Evolutionary conservation across 2,888 invertebrate species (phyloP).

Genomic region (Dicyrtomina minuta): DNA sequence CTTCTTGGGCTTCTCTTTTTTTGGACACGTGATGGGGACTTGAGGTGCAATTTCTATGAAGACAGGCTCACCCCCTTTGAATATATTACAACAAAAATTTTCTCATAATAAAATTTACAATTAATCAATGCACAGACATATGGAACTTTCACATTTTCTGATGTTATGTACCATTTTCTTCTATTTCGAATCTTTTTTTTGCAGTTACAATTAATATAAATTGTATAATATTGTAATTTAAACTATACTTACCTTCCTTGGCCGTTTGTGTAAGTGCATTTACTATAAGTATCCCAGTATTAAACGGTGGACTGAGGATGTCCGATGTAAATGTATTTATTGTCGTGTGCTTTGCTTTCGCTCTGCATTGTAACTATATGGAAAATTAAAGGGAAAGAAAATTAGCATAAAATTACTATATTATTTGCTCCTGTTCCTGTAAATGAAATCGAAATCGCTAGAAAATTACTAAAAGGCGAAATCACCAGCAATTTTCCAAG

Average conservation of each 20-base stretch:
- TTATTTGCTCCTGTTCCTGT: too few species aligned
- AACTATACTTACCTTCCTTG: conserved; percentile 42
- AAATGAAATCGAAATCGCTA: too few species aligned
- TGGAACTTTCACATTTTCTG: background rate
- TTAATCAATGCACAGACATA: background rate
- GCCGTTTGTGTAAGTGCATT: conserved; percentile 38
- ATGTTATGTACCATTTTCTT: background rate
- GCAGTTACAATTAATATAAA: too few species aligned
- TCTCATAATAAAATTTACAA: background rate
- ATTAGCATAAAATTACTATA: too few species aligned
- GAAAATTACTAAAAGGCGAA: too few species aligned
- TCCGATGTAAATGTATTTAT: conserved; percentile 54
- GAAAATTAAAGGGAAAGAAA: conserved; percentile 19
- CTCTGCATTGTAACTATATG: conserved; percentile 53
- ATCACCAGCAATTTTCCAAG: too few species aligned
- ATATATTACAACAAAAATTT: background rate
- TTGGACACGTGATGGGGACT: conserved; percentile 53
- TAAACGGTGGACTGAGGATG: conserved; percentile 51
- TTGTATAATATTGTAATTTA: too few species aligned
- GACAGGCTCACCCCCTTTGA: conserved; percentile 47
- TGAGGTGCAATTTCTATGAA: conserved; percentile 51
- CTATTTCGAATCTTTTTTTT: background rate
- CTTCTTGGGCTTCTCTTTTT: conserved; percentile 39
- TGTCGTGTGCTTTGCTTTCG: conserved; percentile 53
- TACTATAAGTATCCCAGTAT: conserved; percentile 52